Evolutionary conservation across 2,113 vertebrate species (phyloP).

Genomic region (Okapia johnstoni): DNA sequence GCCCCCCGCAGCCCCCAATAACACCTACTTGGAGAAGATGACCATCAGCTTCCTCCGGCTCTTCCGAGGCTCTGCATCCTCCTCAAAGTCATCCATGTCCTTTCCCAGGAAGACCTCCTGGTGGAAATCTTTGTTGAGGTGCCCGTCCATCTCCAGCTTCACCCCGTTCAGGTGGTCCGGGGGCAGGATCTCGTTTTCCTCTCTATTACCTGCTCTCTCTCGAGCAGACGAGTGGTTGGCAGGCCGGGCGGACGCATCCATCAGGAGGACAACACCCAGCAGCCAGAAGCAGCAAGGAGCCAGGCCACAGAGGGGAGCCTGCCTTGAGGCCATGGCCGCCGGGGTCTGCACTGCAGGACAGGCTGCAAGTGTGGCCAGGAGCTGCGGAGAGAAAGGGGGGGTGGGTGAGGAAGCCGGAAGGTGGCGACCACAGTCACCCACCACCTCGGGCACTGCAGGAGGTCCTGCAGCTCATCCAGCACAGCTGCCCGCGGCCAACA

Average conservation of each 20-base stretch:
- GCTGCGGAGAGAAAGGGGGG: not conserved
- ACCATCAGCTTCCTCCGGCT: conserved; percentile 92
- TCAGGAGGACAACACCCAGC: conserved; percentile 76
- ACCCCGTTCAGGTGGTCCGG: conserved; percentile 94
- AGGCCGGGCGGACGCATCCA: conserved; percentile 85
- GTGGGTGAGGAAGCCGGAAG: not conserved
- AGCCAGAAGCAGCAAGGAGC: conserved; percentile 79
- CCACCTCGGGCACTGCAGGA: not conserved
- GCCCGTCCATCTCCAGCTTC: conserved; percentile 94
- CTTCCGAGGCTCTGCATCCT: conserved; percentile 89
- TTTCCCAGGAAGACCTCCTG: conserved; percentile 97
- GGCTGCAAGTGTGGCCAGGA: not conserved
- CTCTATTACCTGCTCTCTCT: conserved; percentile 82
- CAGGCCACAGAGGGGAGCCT: conserved; percentile 71
- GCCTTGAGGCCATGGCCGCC: conserved; percentile 78
- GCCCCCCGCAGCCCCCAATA: fast-evolving
- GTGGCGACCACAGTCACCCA: not conserved
- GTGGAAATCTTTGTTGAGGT: conserved; percentile 95
- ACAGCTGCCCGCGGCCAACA: not conserved
- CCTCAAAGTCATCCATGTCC: conserved; percentile 93
- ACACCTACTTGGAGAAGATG: conserved; percentile 91
- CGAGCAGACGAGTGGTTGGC: conserved; percentile 89
- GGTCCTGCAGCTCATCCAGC: not conserved
- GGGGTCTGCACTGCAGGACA: fast-evolving
- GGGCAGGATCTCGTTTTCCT: conserved; percentile 93